phyloP scores from a whole-genome alignment of 1,140 invertebrate genomes.

The Argopecten irradians region DNA sequence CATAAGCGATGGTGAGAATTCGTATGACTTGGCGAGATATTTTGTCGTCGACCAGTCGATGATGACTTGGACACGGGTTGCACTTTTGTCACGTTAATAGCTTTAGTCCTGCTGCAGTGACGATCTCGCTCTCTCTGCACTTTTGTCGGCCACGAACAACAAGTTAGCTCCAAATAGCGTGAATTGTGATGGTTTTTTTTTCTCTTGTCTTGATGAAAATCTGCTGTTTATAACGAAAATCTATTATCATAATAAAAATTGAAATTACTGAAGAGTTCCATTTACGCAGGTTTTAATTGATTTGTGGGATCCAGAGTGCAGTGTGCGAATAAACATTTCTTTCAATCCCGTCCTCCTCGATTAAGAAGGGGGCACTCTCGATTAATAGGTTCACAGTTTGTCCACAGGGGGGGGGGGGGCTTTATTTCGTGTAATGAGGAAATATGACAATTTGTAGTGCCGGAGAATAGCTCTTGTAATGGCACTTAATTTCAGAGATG shows the following conservation, averaged over 20 bases:
- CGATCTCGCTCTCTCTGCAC: background rate
- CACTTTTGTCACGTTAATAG: too few species aligned
- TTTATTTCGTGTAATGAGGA: background rate
- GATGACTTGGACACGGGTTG: too few species aligned
- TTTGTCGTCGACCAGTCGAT: too few species aligned
- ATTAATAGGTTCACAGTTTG: background rate
- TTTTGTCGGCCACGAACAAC: background rate
- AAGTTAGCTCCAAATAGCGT: background rate
- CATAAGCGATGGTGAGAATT: too few species aligned
- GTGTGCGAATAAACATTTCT: background rate
- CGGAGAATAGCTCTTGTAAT: too few species aligned
- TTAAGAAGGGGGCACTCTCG: background rate
- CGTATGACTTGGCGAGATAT: too few species aligned
- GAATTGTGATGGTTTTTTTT: background rate
- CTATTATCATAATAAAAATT: background rate
- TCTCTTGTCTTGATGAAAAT: slow-evolving; percentile 5
- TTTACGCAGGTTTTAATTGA: background rate
- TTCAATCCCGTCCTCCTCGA: background rate
- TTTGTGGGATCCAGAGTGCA: background rate
- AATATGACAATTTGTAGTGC: background rate
- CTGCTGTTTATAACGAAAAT: background rate
- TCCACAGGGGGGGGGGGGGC: background rate
- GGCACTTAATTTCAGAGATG: too few species aligned
- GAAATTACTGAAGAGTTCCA: background rate
- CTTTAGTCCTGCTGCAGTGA: too few species aligned